Base-by-base conservation (phyloP, 2,888 invertebrate genomes). In the Steromphala cineraria region DNA sequence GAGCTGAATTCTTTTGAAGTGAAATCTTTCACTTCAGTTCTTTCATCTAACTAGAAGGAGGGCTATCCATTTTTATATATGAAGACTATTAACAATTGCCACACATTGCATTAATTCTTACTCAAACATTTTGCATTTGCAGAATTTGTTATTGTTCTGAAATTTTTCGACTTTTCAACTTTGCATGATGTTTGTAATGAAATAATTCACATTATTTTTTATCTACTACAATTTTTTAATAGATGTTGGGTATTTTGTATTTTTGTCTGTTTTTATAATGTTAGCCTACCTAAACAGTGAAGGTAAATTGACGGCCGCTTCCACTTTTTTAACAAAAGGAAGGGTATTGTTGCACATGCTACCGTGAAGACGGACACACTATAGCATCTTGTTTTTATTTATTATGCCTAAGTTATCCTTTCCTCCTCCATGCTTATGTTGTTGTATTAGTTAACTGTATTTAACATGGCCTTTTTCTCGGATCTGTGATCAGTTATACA, bases 171-270 rank as follows among this genome's bases (percentile, higher is more conserved):
- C 75, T 53, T 80, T 80, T 80, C 80, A 80, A 80, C 75, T 67
- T 80, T 80, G 80, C 80, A 80, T 80, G 80, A 75, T 80, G 78
- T 78, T 78, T 78, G 56, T 78, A 78, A 78, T 80, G 62, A 71
- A 75, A 62, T 71, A 74, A 53, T 79, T 74, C 71, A 79, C 79
- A 74, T 79, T 79, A 79, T 79, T 79, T 79, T 79, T 79, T 79
- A 79, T 62, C 71, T 79, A 74, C 71, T 71, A 79, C 75, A 67
- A 28, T 74, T 80, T 74, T 80, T 76, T 36, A 76, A 80, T 80
- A 36, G 67, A 75, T 80, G 80, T 80, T 80, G 67, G 55, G 79
- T 79, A 79, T 79, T 79, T 79, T 79, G 79, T 79, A 79, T 62
- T 80, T 62, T 75, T 71, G 62, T 80, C 71, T 67, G 67, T 75